Conservation (phyloP, 2,888 invertebrate genomes). For the Leptopilina syphax region DNA sequence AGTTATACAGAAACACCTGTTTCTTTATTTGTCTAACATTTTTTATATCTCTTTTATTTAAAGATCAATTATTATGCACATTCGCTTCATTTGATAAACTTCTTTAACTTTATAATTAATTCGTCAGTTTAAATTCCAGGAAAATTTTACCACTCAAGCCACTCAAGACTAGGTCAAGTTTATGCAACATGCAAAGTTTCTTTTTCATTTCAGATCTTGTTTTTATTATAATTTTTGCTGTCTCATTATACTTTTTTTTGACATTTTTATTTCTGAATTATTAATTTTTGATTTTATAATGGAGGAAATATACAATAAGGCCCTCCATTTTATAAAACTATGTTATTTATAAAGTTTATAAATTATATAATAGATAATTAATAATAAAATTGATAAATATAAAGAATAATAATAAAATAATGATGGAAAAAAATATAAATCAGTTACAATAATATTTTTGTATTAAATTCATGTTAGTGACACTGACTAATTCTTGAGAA, state of each 20-base stretch:
- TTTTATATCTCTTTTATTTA: neutral
- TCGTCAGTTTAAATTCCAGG: constrained; percentile 7
- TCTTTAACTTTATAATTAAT: constrained; percentile 12
- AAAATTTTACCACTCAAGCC: constrained; percentile 19
- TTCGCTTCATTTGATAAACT: constrained; percentile 17
- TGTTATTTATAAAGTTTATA: too few species aligned
- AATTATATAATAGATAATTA: too few species aligned
- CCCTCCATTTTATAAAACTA: neutral
- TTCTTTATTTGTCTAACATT: constrained; percentile 6
- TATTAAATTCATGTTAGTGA: neutral
- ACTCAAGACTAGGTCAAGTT: constrained; percentile 33
- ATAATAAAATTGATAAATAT: too few species aligned
- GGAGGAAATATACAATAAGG: neutral
- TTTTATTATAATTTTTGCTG: constrained; percentile 7
- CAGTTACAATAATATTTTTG: neutral
- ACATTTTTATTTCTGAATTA: neutral
- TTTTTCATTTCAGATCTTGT: constrained; percentile 12
- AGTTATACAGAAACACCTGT: constrained; percentile 24
- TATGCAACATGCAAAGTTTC: constrained; percentile 32
- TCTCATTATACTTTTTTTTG: neutral
- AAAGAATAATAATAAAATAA: too few species aligned
- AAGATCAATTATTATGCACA: neutral
- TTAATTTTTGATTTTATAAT: neutral
- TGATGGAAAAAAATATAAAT: neutral
- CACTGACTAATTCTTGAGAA: neutral